These are phyloP conservation scores for Amiota mariae DNA, from an alignment of 2,888 invertebrate genomes.

Conservation along the genomic window DNA sequence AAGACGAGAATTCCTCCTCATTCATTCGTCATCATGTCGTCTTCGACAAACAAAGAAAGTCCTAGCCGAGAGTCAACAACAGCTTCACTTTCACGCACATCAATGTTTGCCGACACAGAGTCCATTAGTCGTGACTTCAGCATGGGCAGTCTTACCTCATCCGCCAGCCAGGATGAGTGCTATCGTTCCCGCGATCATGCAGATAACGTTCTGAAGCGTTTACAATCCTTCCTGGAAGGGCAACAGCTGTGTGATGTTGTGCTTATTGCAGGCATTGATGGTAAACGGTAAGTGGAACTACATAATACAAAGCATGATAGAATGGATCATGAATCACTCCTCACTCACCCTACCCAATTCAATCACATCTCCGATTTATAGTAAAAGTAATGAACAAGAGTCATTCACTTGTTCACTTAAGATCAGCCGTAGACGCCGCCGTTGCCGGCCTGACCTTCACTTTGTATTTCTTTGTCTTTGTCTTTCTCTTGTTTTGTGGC, in stretches of 20 bases:
- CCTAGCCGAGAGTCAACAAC: conserved; percentile 73
- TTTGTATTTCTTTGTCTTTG: conserved; percentile 57
- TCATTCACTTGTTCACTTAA: background rate
- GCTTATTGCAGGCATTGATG: conserved; percentile 83
- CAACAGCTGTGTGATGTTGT: conserved; percentile 91
- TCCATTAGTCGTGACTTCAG: conserved; percentile 81
- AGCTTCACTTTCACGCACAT: conserved; percentile 70
- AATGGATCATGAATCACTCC: background rate
- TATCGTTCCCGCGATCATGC: conserved; percentile 87
- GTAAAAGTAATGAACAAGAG: background rate
- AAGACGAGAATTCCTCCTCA: too few relatives aligned
- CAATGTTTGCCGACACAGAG: conserved; percentile 67
- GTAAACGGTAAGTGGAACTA: conserved; percentile 75
- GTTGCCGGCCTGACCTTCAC: conserved; percentile 54
- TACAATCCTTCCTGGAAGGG: conserved; percentile 87
- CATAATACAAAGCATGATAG: background rate
- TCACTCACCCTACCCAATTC: too few relatives aligned
- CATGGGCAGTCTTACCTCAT: conserved; percentile 79
- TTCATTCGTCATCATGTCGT: conserved; percentile 49
- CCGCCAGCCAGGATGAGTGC: conserved; percentile 84
- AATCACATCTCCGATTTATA: too few relatives aligned
- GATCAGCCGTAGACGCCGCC: too few relatives aligned
- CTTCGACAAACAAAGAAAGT: conserved; percentile 69
- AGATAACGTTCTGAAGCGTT: conserved; percentile 85
- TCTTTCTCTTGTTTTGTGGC: conserved; percentile 49